Evolutionary conservation across 2,888 invertebrate genomes (phyloP).

Genomic region (Hirtodrosophila confusa): DNA sequence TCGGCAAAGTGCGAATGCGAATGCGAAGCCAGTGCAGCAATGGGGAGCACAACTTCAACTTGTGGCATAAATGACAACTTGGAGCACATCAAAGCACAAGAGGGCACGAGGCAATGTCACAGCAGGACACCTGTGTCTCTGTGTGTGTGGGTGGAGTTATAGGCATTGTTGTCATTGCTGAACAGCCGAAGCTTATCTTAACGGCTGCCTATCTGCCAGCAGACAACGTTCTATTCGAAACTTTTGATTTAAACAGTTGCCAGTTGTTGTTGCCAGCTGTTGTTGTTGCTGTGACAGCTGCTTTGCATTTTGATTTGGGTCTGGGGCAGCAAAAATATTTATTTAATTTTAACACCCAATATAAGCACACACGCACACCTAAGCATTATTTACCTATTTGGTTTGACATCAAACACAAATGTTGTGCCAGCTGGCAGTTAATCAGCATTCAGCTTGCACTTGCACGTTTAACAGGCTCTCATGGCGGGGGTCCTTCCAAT

Average conservation of each 20-base stretch:
- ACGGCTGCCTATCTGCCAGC: constrained; percentile 34
- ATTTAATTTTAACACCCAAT: constrained; percentile 57
- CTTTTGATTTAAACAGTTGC: constrained; percentile 55
- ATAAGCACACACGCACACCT: constrained; percentile 11
- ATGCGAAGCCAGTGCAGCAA: constrained; percentile 37
- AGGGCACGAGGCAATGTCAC: constrained; percentile 2
- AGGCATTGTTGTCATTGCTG: constrained; percentile 39
- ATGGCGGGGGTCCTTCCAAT: neutral
- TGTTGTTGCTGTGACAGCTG: constrained; percentile 49
- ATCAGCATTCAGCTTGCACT: constrained; percentile 53
- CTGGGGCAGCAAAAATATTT: constrained; percentile 57
- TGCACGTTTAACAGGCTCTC: constrained; percentile 45
- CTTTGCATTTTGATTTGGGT: constrained; percentile 70
- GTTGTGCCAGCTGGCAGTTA: constrained; percentile 53
- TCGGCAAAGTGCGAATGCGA: constrained; percentile 7
- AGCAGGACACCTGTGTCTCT: constrained; percentile 1
- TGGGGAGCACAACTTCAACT: constrained; percentile 9
- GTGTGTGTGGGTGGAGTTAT: constrained; percentile 21
- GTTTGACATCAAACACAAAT: constrained; percentile 56
- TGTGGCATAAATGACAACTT: constrained; percentile 46
- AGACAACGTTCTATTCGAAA: constrained; percentile 35
- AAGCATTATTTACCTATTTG: constrained; percentile 31
- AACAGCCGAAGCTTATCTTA: constrained; percentile 50
- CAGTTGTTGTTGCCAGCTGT: constrained; percentile 11
- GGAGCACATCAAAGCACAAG: constrained; percentile 34